Conservation (phyloP, 2,113 vertebrate species). For the Jacana jacana region DNA sequence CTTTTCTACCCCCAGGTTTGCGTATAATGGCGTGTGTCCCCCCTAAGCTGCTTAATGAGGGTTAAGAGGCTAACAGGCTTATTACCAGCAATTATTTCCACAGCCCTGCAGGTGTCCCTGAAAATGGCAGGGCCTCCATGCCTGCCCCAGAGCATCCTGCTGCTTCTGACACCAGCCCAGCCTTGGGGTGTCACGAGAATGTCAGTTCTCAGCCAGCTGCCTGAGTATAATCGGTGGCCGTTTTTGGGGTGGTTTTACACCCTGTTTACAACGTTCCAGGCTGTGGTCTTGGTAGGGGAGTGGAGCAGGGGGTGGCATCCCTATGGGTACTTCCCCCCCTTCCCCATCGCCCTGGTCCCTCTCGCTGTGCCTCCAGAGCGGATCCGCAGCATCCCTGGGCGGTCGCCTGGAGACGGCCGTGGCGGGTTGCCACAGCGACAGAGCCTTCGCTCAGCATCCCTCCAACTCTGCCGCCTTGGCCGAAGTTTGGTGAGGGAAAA, state of each 20-base stretch:
- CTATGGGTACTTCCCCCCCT: not conserved
- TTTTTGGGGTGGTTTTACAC: not conserved
- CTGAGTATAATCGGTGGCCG: accelerated
- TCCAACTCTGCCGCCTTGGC: not conserved
- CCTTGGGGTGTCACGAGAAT: not conserved
- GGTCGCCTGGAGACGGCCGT: conserved; percentile 58
- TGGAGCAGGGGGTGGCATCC: not conserved
- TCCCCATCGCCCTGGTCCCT: not conserved
- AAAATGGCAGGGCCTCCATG: not conserved
- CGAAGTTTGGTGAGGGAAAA: not conserved
- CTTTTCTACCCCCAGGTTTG: not conserved
- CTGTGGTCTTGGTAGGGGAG: not conserved
- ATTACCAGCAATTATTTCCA: conserved; percentile 50
- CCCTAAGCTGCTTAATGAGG: conserved; percentile 58
- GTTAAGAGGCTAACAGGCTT: conserved; percentile 57
- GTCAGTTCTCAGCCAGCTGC: not conserved
- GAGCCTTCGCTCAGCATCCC: conserved; percentile 35
- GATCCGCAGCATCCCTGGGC: conserved; percentile 54
- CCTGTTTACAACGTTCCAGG: not conserved
- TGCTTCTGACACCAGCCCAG: not conserved
- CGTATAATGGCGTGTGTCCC: not conserved
- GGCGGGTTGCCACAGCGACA: conserved; percentile 53
- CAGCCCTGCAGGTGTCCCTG: conserved; percentile 52
- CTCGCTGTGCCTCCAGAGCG: not conserved
- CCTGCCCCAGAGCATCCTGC: not conserved